phyloP scores from a whole-genome alignment of 1,140 invertebrate species.

The Cephus cinctus region DNA sequence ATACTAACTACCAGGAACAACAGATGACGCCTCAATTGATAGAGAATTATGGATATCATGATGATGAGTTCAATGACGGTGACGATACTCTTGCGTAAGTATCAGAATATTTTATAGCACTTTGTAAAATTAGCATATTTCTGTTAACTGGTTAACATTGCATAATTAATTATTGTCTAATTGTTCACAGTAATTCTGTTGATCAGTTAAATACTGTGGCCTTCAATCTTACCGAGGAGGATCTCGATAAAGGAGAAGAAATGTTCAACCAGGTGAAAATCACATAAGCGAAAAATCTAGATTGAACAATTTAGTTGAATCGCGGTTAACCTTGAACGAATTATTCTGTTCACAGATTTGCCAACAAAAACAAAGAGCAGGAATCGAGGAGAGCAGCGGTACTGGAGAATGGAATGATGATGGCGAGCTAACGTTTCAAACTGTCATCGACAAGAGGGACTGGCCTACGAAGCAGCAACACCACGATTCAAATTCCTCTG shows the following conservation, averaged over 20 bases:
- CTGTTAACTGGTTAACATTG: too few species aligned
- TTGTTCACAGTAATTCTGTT: slow-evolving; percentile 54
- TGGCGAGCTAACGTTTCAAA: slow-evolving; percentile 52
- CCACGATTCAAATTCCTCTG: slow-evolving; percentile 49
- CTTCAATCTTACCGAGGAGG: slow-evolving; percentile 57
- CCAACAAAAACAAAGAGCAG: slow-evolving; percentile 39
- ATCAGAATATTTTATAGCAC: slow-evolving; percentile 16
- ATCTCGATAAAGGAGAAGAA: slow-evolving; percentile 55
- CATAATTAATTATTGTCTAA: too few species aligned
- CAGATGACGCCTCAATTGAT: slow-evolving; percentile 63
- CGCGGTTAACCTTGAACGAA: slow-evolving; percentile 11
- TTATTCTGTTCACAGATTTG: slow-evolving; percentile 26
- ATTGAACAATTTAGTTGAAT: not conserved
- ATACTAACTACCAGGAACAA: slow-evolving; percentile 63
- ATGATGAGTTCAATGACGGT: slow-evolving; percentile 66
- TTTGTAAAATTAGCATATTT: too few species aligned
- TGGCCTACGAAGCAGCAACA: slow-evolving; percentile 38
- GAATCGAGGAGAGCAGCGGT: slow-evolving; percentile 33
- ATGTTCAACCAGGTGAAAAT: slow-evolving; percentile 61
- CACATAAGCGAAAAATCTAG: slow-evolving; percentile 2
- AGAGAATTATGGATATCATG: slow-evolving; percentile 66
- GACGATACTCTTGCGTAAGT: slow-evolving; percentile 60
- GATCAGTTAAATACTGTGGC: slow-evolving; percentile 58
- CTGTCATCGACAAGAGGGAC: slow-evolving; percentile 52
- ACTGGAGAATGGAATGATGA: slow-evolving; percentile 44